Evolutionary conservation across 2,797 vertebrate genomes (phyloP).

Genomic region (Oreortyx pictus): DNA sequence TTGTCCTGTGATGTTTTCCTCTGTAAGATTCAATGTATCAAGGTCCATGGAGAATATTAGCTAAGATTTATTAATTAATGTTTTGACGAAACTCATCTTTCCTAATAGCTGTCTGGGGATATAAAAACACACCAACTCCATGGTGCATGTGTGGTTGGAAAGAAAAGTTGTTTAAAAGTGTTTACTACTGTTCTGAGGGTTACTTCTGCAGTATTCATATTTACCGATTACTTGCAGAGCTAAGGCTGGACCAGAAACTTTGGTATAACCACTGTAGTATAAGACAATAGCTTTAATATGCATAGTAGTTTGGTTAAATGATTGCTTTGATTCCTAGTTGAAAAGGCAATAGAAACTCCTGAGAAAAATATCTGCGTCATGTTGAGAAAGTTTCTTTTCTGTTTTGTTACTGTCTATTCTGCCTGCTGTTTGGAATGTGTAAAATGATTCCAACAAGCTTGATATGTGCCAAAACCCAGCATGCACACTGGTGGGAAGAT

Average conservation of each 20-base stretch:
- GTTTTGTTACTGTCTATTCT: conserved; percentile 59
- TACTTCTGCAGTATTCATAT: neutral
- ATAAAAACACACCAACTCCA: neutral
- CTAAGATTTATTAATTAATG: neutral
- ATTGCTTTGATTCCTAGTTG: conserved; percentile 24
- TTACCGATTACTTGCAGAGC: neutral
- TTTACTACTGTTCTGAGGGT: neutral
- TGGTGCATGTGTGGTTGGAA: neutral
- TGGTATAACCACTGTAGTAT: neutral
- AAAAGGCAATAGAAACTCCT: neutral
- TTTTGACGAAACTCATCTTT: neutral
- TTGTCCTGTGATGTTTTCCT: neutral
- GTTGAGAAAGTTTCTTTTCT: conserved; percentile 53
- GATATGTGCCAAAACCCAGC: conserved; percentile 66
- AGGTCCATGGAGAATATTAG: neutral
- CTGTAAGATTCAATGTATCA: neutral
- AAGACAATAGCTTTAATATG: neutral
- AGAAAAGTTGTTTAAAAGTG: neutral
- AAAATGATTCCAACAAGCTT: conserved; percentile 64
- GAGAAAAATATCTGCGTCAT: neutral
- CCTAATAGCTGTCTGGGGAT: neutral
- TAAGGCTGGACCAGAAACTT: neutral
- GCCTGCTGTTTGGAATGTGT: conserved; percentile 67
- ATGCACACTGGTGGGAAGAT: conserved; percentile 67
- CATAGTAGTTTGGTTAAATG: neutral